Evolutionary conservation across 2,888 invertebrate species (phyloP).

Genomic region (Lutraria lutraria): DNA sequence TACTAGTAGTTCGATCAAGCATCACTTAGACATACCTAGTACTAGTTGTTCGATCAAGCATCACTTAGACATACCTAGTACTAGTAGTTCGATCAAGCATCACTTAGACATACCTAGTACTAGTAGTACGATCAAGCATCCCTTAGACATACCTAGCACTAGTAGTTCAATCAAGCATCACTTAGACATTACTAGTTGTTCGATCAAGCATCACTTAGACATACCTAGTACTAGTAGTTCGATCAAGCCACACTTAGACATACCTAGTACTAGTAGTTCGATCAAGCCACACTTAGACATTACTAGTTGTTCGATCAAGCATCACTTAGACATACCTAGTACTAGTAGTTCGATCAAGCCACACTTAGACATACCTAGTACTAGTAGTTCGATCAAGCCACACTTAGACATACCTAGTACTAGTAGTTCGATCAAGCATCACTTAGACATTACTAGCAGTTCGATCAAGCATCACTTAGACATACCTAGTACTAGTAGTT

Average conservation of each 20-base stretch:
- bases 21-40: too few species aligned
- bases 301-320: neutral
- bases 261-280: too few species aligned
- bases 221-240: too few species aligned
- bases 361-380: too few species aligned
- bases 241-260: neutral
- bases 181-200: neutral
- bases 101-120: too few species aligned
- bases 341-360: neutral
- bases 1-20: neutral
- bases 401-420: too few species aligned
- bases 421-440: neutral
- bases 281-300: neutral
- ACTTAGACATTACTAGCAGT: neutral
- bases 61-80: too few species aligned
- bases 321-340: too few species aligned
- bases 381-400: neutral
- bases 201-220: neutral
- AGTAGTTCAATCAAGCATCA: neutral
- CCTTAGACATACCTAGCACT: too few species aligned
- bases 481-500: too few species aligned
- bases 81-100: neutral
- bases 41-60: neutral
- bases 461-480: neutral
- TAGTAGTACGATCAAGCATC: neutral